Evolutionary conservation across 2,888 invertebrate genomes (phyloP).

Genomic region (Azorinus chamasolen): DNA sequence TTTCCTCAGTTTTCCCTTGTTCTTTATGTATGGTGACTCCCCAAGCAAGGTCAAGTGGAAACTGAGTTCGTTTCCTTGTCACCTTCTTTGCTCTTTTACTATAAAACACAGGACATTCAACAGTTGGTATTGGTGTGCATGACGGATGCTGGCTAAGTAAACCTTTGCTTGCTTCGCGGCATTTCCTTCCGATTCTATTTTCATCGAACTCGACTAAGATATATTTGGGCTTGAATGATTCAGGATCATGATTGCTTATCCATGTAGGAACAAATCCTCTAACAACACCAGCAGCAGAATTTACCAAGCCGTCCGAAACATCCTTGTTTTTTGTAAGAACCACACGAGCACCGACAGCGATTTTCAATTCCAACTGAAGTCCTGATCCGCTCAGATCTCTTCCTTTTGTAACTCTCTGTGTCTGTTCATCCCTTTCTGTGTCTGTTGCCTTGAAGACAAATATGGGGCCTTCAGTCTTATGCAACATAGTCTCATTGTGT

Average conservation of each 20-base stretch:
- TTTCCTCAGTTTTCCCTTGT: constrained; percentile 33
- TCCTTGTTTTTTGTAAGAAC: constrained; percentile 44
- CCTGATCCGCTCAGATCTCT: constrained; percentile 15
- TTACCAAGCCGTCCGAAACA: constrained; percentile 46
- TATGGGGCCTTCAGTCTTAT: constrained; percentile 13
- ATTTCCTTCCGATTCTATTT: constrained; percentile 13
- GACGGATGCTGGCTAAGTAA: neutral
- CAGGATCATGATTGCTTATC: constrained; percentile 6
- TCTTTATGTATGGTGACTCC: neutral
- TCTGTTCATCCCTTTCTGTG: constrained; percentile 40
- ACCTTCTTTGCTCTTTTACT: no score
- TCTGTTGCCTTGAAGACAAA: constrained; percentile 39
- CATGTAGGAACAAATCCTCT: constrained; percentile 18
- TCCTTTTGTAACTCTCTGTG: constrained; percentile 20
- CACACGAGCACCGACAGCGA: constrained; percentile 33
- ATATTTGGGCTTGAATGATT: constrained; percentile 32
- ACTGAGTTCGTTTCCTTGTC: no score
- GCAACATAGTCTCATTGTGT: constrained; percentile 25
- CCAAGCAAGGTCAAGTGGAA: no score
- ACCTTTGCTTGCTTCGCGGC: neutral
- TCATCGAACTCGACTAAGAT: constrained; percentile 30
- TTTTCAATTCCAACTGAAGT: constrained; percentile 16
- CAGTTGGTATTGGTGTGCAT: constrained; percentile 7
- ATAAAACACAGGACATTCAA: neutral
- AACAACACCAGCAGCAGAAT: constrained; percentile 31